A percentile compares a stretch with the other conserved stretches of the same genome.
These are phyloP conservation scores for Druon quercuslanigerum DNA, from an alignment of 1,140 invertebrate genomes.

Conservation along the genomic window DNA sequence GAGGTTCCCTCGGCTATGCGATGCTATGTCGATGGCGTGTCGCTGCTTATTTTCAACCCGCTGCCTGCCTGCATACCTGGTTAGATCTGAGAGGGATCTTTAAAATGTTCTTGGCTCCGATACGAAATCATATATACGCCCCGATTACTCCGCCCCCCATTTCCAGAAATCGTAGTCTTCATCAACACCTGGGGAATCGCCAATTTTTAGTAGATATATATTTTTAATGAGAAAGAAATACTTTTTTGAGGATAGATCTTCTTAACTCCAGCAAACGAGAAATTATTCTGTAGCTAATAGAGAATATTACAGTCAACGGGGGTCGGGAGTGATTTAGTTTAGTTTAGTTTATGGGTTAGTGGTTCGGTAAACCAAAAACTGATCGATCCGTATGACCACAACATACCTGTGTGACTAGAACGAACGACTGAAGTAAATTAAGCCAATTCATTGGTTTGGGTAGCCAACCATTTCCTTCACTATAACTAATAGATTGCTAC, in stretches of 20 bases:
- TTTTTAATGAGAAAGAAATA: not conserved
- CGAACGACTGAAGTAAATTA: slow-evolving; percentile 1
- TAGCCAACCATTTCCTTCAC: not conserved
- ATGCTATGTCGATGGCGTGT: slow-evolving; percentile 74
- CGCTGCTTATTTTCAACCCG: slow-evolving; percentile 73
- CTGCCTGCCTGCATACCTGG: slow-evolving; percentile 71
- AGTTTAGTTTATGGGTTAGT: slow-evolving; percentile 8
- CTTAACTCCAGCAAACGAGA: too few relatives aligned
- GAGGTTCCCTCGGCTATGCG: slow-evolving; percentile 68
- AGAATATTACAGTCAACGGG: not conserved
- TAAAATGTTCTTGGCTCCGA: slow-evolving; percentile 68
- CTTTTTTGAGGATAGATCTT: too few relatives aligned
- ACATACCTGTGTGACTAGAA: slow-evolving; percentile 11
- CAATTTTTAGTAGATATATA: not conserved
- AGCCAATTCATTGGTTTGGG: slow-evolving; percentile 17
- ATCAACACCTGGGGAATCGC: slow-evolving; percentile 37
- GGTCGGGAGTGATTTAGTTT: not conserved
- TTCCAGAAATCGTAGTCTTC: slow-evolving; percentile 18
- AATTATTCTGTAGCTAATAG: too few relatives aligned
- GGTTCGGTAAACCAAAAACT: slow-evolving; percentile 10
- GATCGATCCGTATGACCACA: slow-evolving; percentile 21
- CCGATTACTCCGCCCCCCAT: slow-evolving; percentile 46
- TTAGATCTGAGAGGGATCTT: slow-evolving; percentile 67
- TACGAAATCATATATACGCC: slow-evolving; percentile 68
- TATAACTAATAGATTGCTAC: slow-evolving; percentile 1